These are phyloP conservation scores for Epiblema foenella DNA, from an alignment of 2,888 invertebrate species.

Conservation along the genomic window DNA sequence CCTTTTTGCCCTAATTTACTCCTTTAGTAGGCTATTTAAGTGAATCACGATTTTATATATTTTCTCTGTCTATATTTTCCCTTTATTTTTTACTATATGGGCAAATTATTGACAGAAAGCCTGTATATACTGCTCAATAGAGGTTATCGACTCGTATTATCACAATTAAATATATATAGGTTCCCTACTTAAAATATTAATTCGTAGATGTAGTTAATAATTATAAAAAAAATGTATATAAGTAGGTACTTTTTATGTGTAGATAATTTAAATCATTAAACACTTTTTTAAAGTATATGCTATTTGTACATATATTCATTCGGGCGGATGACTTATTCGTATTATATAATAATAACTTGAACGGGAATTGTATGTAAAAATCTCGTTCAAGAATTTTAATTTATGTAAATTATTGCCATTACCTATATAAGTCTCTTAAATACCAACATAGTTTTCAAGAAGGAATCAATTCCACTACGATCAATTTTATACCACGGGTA, in stretches of 20 bases:
- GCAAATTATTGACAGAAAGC: neutral
- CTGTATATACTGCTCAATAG: neutral
- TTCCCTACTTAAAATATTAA: constrained; percentile 23
- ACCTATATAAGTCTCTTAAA: neutral
- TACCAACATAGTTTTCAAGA: neutral
- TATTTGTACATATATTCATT: neutral
- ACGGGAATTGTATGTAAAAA: constrained; percentile 11
- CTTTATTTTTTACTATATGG: neutral
- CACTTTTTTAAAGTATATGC: neutral
- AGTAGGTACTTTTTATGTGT: neutral
- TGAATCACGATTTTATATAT: no score
- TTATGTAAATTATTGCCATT: constrained; percentile 20
- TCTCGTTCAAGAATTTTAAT: constrained; percentile 25
- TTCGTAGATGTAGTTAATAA: neutral
- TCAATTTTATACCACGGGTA: neutral
- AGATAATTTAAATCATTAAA: neutral
- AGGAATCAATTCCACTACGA: neutral
- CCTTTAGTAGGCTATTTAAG: neutral
- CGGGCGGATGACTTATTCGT: neutral
- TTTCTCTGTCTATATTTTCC: neutral
- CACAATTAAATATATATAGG: constrained; percentile 21
- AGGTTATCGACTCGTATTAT: constrained; percentile 35
- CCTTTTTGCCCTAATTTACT: constrained; percentile 22
- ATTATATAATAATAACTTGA: constrained; percentile 23
- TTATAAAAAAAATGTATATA: neutral